phyloP scores from a whole-genome alignment of 2,888 invertebrate genomes.

The Hanleya hanleyi region DNA sequence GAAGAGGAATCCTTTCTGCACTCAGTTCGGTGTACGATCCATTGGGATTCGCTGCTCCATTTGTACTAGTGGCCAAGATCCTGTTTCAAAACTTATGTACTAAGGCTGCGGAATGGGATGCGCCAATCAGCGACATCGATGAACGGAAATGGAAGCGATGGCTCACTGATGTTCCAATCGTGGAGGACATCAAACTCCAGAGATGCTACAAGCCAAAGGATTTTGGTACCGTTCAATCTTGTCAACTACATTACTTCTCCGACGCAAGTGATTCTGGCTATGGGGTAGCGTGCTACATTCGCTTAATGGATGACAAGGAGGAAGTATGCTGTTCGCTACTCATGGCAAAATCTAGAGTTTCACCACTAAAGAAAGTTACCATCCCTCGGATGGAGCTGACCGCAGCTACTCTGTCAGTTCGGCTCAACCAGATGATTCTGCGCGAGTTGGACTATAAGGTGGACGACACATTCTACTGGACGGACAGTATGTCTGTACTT shows the following conservation, averaged over 20 bases:
- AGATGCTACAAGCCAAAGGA: constrained; percentile 37
- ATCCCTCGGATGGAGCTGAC: no score
- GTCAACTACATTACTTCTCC: no score
- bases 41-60: constrained; percentile 37
- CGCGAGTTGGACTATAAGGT: constrained; percentile 22
- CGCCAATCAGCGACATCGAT: constrained; percentile 16
- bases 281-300: no score
- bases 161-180: constrained; percentile 22
- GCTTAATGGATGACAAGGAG: no score
- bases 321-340: no score
- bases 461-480: constrained; percentile 12
- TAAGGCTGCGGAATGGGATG: constrained; percentile 37
- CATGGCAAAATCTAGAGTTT: no score
- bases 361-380: no score
- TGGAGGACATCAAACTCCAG: constrained; percentile 24
- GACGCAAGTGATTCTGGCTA: no score
- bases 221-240: no score
- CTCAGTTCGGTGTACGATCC: constrained; percentile 42
- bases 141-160: constrained; percentile 32
- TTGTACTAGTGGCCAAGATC: constrained; percentile 29
- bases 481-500: no score
- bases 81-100: constrained; percentile 37
- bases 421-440: no score
- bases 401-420: no score
- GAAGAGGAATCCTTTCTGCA: constrained; percentile 31